These are phyloP conservation scores for Eptatretus burgeri DNA, from an alignment of 2,113 vertebrate species.

Conservation along the genomic window DNA sequence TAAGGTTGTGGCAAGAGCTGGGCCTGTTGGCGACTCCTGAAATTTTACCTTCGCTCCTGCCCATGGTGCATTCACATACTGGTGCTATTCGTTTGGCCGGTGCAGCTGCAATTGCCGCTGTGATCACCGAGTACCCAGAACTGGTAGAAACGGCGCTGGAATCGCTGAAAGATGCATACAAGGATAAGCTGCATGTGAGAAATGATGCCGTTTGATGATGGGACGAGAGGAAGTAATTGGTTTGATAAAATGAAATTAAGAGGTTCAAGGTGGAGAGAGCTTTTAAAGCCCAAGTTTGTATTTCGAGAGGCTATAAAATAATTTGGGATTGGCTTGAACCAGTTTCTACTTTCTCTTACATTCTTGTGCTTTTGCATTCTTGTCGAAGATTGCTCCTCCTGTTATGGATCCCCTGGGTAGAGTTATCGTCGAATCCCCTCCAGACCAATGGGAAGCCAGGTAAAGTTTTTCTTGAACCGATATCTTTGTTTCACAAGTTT, in stretches of 20 bases:
- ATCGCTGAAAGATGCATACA: constrained; percentile 60
- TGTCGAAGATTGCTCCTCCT: constrained; percentile 49
- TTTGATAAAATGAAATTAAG: too few relatives aligned
- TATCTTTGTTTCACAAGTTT: too few relatives aligned
- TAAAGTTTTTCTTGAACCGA: constrained; percentile 14
- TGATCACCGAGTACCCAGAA: constrained; percentile 36
- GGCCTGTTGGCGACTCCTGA: constrained; percentile 48
- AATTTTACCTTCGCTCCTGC: constrained; percentile 55
- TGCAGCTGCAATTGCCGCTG: constrained; percentile 56
- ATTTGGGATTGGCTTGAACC: too few relatives aligned
- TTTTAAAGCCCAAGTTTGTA: too few relatives aligned
- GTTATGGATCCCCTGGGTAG: constrained; percentile 71
- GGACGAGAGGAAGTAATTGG: too few relatives aligned
- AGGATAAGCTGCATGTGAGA: constrained; percentile 82
- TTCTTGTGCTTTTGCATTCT: too few relatives aligned
- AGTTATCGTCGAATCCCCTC: constrained; percentile 71
- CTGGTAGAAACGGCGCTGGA: constrained; percentile 42
- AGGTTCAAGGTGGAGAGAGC: too few relatives aligned
- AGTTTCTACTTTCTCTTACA: too few relatives aligned
- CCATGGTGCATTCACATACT: constrained; percentile 59
- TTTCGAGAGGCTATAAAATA: too few relatives aligned
- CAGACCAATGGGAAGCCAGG: constrained; percentile 97
- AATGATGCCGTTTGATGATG: background rate
- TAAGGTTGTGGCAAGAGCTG: constrained; percentile 51
- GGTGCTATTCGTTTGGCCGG: constrained; percentile 49